Conservation (phyloP, 2,888 invertebrate genomes). For the Patella depressa region DNA sequence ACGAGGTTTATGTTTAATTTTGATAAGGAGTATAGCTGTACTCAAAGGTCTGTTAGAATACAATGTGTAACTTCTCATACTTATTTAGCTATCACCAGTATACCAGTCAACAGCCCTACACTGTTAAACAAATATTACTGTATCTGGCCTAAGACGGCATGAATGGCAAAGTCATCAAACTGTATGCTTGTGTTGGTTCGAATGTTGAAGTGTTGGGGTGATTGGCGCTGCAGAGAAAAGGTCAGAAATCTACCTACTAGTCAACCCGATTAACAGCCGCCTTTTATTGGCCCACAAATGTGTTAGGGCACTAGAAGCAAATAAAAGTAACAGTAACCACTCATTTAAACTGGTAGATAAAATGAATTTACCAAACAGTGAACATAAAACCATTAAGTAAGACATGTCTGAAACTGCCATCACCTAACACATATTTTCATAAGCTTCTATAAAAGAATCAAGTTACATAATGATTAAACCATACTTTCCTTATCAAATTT, state of each 20-base stretch:
- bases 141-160: constrained; percentile 11
- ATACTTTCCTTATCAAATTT: no score
- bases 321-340: no score
- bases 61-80: not conserved
- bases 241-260: constrained; percentile 10
- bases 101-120: constrained; percentile 1
- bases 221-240: constrained; percentile 6
- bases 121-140: constrained; percentile 13
- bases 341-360: no score
- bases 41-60: no score
- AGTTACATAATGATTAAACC: no score
- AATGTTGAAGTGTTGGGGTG: constrained; percentile 11
- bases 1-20: no score
- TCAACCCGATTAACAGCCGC: constrained; percentile 8
- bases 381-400: no score
- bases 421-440: no score
- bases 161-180: constrained; percentile 10
- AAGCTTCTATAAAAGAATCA: no score
- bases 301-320: constrained; percentile 6
- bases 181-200: constrained; percentile 10
- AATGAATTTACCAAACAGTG: no score
- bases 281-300: constrained; percentile 1
- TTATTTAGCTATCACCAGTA: constrained; percentile 10
- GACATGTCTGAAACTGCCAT: no score
- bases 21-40: no score